Evolutionary conservation across 2,797 vertebrate species (phyloP), one percentile per base, ranked within the genome.

Genomic region (Notolepis coatsorum): DNA sequence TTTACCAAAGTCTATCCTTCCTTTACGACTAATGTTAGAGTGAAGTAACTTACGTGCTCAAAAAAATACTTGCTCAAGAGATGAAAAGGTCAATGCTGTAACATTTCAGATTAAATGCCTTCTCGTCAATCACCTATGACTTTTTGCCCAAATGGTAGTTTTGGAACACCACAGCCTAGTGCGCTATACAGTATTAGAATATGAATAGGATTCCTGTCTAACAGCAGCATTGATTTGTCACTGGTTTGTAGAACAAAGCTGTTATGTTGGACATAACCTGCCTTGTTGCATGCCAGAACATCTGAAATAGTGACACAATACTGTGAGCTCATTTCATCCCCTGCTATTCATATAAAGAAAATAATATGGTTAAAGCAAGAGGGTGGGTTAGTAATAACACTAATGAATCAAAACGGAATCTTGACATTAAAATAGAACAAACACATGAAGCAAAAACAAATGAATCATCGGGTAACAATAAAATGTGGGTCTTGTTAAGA

Each of bases 191-290:
- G 20, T 20, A 50, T 50, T n/a, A 9, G 33, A 49, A 24, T 3
- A 20, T 10, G 2, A 12, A n/a, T 15, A n/a, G 9, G 13, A 13
- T n/a, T 37, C 35, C 33, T n/a, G 21, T 23, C 13, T 7, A 30
- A 18, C 20, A 56, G 53, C 52, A 21, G 43, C 81, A 88, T 85
- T 86, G 85, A 85, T 89, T 84, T 88, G 84, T 77, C 60, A 35
- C 62, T 86, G 85, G 84, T 89, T 90, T 89, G 85, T 73, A 54
- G 71, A 80, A 79, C 79, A 88, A 83, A 73, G 69, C 64, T 65
- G 69, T 69, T 65, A 75, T 69, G 71, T 68, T 61, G 49, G 42
- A 65, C 71, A 74, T 77, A 77, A 79, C 53, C 71, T 65, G 77
- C 69, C 79, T 77, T 72, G 67, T 64, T 63, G 65, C 61, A 79